phyloP scores from a whole-genome alignment of 2,113 vertebrate species.

The Clarias macrocephalus region DNA sequence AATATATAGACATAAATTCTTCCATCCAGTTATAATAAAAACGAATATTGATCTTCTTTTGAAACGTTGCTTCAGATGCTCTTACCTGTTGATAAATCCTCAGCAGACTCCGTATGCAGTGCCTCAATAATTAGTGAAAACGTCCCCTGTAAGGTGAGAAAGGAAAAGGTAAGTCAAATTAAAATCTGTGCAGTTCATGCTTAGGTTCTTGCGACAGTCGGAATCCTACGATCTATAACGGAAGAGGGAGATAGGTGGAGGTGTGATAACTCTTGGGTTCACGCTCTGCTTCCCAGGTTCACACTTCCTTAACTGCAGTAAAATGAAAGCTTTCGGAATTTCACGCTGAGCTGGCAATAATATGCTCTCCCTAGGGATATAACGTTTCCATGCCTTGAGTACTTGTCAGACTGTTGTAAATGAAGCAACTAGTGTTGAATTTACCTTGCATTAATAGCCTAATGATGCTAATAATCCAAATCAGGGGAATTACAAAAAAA shows the following conservation, averaged over 20 bases:
- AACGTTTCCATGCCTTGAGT: constrained; percentile 70
- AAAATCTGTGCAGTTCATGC: background rate
- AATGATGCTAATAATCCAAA: constrained; percentile 16
- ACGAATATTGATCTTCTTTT: background rate
- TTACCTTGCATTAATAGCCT: background rate
- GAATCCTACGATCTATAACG: constrained; percentile 46
- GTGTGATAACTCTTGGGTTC: constrained; percentile 68
- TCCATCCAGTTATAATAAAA: background rate
- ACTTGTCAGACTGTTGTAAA: constrained; percentile 54
- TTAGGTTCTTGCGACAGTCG: background rate
- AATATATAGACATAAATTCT: background rate
- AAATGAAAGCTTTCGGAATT: constrained; percentile 77
- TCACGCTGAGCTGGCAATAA: constrained; percentile 72
- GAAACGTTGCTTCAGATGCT: background rate
- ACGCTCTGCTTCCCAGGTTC: constrained; percentile 70
- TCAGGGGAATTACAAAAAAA: background rate
- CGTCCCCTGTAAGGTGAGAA: constrained; percentile 81
- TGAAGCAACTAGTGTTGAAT: background rate
- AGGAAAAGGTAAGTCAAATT: background rate
- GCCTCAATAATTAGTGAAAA: constrained; percentile 99
- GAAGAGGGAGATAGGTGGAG: constrained; percentile 58
- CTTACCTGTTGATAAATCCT: constrained; percentile 94
- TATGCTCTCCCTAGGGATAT: constrained; percentile 69
- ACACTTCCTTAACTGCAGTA: constrained; percentile 67
- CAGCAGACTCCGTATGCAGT: constrained; percentile 88